phyloP scores from a whole-genome alignment of 2,888 invertebrate genomes.

The Nomada goodeniana region DNA sequence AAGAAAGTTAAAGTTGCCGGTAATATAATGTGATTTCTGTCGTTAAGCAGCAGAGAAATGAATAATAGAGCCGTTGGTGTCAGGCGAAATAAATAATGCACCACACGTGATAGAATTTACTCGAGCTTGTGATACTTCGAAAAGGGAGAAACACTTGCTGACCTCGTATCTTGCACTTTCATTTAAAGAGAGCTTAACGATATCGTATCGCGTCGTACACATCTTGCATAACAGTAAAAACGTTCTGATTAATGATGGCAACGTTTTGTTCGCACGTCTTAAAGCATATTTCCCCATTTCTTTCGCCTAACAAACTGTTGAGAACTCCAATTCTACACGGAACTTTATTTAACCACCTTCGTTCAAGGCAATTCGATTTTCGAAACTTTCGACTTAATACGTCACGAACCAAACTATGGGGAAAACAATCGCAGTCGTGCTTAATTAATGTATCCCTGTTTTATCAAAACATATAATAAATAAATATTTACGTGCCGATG shows the following conservation, averaged over 20 bases:
- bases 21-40: slow-evolving; percentile 47
- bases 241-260: not conserved
- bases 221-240: not conserved
- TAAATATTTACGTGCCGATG: not conserved
- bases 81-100: slow-evolving; percentile 36
- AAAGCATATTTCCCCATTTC: too few relatives aligned
- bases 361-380: too few relatives aligned
- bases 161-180: not conserved
- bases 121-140: slow-evolving; percentile 18
- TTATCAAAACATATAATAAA: too few relatives aligned
- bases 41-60: slow-evolving; percentile 42
- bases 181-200: not conserved
- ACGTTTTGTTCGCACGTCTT: not conserved
- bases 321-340: too few relatives aligned
- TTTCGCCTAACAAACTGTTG: too few relatives aligned
- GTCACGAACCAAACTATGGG: too few relatives aligned
- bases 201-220: not conserved
- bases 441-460: too few relatives aligned
- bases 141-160: not conserved
- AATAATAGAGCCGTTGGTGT: slow-evolving; percentile 35
- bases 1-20: slow-evolving; percentile 51
- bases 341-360: too few relatives aligned
- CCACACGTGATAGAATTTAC: slow-evolving; percentile 15
- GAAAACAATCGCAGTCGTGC: too few relatives aligned
- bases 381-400: too few relatives aligned